These are phyloP conservation scores for Melanotaenia pygmaea DNA, from an alignment of 2,797 vertebrate genomes.

Conservation along the genomic window DNA sequence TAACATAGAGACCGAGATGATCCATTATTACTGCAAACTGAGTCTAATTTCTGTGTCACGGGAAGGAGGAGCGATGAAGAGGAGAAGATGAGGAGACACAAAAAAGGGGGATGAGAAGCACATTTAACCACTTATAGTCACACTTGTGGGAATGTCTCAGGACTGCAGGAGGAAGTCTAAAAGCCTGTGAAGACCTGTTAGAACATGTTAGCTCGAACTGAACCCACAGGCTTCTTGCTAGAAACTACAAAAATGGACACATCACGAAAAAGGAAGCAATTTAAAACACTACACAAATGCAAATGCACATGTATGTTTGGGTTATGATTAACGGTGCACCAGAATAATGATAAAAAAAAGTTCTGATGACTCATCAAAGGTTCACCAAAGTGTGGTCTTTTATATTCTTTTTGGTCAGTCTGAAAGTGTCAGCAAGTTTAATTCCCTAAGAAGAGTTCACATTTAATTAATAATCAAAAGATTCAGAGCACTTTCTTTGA, in stretches of 20 bases:
- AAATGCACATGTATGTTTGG: background rate
- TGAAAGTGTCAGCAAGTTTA: conserved; percentile 26
- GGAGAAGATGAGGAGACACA: background rate
- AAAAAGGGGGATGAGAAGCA: background rate
- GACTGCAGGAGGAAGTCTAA: background rate
- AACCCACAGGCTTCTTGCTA: background rate
- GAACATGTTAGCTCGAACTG: background rate
- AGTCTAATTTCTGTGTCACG: background rate
- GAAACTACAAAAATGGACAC: background rate
- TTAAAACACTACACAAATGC: background rate
- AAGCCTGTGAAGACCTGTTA: background rate
- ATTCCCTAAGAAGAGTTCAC: conserved; percentile 19
- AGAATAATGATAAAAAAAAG: background rate
- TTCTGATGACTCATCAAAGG: conserved; percentile 17
- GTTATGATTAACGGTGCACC: conserved; percentile 2
- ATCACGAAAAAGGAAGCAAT: background rate
- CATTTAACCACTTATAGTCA: background rate
- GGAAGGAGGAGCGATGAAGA: background rate
- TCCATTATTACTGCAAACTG: conserved; percentile 12
- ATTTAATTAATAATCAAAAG: conserved; percentile 16
- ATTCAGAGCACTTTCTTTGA: conserved; percentile 7
- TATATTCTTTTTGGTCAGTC: background rate
- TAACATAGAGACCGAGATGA: background rate
- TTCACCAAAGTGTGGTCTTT: conserved; percentile 5
- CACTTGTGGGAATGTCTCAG: background rate